phyloP scores from a whole-genome alignment of 2,113 vertebrate genomes.

The Sander vitreus region DNA sequence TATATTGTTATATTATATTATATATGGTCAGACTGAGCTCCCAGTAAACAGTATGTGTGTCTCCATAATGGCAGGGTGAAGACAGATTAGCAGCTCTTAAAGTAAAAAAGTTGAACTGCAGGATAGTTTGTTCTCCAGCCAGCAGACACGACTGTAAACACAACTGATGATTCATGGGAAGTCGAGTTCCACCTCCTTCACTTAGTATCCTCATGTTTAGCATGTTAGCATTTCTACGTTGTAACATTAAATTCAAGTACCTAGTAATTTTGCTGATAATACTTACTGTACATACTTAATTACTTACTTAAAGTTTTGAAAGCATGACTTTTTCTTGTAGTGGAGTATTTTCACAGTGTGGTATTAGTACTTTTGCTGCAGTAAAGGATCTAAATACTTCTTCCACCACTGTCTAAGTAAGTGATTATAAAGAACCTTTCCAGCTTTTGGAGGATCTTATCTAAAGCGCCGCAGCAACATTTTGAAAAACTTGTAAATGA shows the following conservation, averaged over 20 bases:
- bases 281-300: too few species aligned
- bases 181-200: neutral
- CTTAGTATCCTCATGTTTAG: neutral
- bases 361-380: too few species aligned
- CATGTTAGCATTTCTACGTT: neutral
- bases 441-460: too few species aligned
- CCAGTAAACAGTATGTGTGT: neutral
- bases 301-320: too few species aligned
- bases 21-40: neutral
- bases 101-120: neutral
- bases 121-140: neutral
- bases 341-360: too few species aligned
- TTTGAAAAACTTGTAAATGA: too few species aligned
- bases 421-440: too few species aligned
- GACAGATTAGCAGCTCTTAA: constrained; percentile 7
- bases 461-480: too few species aligned
- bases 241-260: neutral
- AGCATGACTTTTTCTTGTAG: too few species aligned
- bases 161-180: constrained; percentile 1
- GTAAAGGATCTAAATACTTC: too few species aligned
- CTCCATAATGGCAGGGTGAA: accelerated
- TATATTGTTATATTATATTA: neutral
- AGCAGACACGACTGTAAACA: neutral
- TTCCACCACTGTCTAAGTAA: too few species aligned
- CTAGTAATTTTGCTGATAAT: too few species aligned